Evolutionary conservation across 2,888 invertebrate genomes (phyloP).

Genomic region (Pristionchus entomophagus): DNA sequence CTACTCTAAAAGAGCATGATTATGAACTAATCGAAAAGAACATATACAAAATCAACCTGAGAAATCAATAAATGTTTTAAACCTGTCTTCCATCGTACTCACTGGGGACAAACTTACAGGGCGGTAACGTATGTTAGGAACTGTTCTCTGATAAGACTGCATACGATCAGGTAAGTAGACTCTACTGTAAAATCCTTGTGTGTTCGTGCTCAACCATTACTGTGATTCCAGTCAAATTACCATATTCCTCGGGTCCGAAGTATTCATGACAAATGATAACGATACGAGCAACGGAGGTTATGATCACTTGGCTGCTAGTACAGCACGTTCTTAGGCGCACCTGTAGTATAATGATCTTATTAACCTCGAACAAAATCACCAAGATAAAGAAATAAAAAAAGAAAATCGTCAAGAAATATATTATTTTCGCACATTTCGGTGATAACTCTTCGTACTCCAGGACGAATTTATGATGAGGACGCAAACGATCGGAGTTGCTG

Average conservation of each 20-base stretch:
- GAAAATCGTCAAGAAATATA: not conserved
- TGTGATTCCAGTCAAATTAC: not conserved
- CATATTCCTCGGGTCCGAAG: not conserved
- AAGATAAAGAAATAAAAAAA: not conserved
- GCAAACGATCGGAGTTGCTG: not conserved
- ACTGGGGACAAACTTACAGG: not conserved
- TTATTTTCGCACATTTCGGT: not conserved
- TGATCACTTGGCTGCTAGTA: not conserved
- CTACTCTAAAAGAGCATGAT: not conserved
- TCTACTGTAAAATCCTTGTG: not conserved
- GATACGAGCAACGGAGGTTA: not conserved
- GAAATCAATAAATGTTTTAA: too few relatives aligned
- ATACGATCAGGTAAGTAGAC: not conserved
- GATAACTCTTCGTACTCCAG: not conserved
- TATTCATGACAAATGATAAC: not conserved
- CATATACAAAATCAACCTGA: too few relatives aligned
- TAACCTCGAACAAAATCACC: too few relatives aligned
- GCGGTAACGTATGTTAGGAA: not conserved
- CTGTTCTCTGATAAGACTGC: conserved; percentile 2
- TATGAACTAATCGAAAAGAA: too few relatives aligned
- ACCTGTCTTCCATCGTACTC: too few relatives aligned
- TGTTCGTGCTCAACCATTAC: too few relatives aligned
- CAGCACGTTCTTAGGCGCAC: not conserved
- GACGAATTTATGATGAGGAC: not conserved
- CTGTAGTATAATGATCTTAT: too few relatives aligned